A percentile compares a stretch with the other conserved stretches of the same genome.
Conservation (phyloP, 2,888 invertebrate species). For the Eupithecia tripunctaria region DNA sequence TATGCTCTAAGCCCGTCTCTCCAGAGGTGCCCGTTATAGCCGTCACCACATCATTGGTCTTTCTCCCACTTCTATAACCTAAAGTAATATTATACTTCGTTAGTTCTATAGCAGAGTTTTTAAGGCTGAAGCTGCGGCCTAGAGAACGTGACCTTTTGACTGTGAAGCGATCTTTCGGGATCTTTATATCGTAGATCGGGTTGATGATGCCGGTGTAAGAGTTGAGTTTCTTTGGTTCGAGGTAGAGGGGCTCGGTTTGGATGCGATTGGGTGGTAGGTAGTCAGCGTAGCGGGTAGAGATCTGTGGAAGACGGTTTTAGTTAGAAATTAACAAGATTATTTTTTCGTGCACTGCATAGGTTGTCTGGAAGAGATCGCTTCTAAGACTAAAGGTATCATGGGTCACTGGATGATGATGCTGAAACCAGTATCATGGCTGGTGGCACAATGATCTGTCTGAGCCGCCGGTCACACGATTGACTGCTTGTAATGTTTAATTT, state of each 20-base stretch:
- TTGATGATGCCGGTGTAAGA: conserved; percentile 74
- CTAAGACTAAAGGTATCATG: too few relatives aligned
- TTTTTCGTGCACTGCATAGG: too few relatives aligned
- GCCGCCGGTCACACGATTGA: too few relatives aligned
- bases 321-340: not conserved
- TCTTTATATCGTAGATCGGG: conserved; percentile 74
- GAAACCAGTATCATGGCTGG: too few relatives aligned
- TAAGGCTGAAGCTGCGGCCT: conserved; percentile 69
- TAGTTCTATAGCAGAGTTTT: conserved; percentile 57
- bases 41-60: conserved; percentile 75
- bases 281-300: conserved; percentile 60
- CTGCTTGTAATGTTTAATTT: too few relatives aligned
- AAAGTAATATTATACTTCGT: conserved; percentile 73
- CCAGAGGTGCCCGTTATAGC: conserved; percentile 69
- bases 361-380: too few relatives aligned
- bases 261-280: conserved; percentile 58
- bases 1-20: conserved; percentile 69
- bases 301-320: conserved; percentile 46
- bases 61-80: conserved; percentile 63
- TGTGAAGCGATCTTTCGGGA: conserved; percentile 70
- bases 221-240: conserved; percentile 34
- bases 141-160: conserved; percentile 76
- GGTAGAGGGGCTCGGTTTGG: conserved; percentile 40
- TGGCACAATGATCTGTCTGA: too few relatives aligned
- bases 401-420: too few relatives aligned